Conservation (phyloP, 2,888 invertebrate genomes). For the Abscondita cerata region DNA sequence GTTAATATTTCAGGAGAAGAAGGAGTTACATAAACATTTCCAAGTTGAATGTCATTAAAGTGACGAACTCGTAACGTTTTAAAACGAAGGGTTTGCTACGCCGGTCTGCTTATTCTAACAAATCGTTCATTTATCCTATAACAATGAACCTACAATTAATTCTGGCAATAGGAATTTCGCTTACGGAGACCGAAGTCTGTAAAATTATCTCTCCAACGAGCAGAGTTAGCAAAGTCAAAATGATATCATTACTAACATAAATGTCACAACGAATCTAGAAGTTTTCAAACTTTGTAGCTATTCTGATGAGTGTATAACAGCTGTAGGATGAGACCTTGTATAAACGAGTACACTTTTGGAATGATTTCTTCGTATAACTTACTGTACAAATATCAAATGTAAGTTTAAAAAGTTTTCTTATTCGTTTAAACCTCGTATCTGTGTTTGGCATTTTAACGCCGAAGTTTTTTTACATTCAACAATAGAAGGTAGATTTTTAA, state of each 20-base stretch:
- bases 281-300: slow-evolving; percentile 51
- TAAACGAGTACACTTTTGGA: slow-evolving; percentile 46
- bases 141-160: slow-evolving; percentile 31
- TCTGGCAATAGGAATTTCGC: slow-evolving; percentile 32
- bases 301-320: slow-evolving; percentile 53
- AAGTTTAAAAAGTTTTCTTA: slow-evolving; percentile 23
- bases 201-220: slow-evolving; percentile 40
- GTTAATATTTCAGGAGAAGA: too few species aligned
- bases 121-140: slow-evolving; percentile 32
- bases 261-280: slow-evolving; percentile 49
- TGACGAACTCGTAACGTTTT: not conserved
- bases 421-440: slow-evolving; percentile 27
- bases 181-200: slow-evolving; percentile 34
- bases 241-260: slow-evolving; percentile 50
- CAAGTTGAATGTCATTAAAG: too few species aligned
- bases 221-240: slow-evolving; percentile 48
- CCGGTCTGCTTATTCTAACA: slow-evolving; percentile 16
- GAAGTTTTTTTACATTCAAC: slow-evolving; percentile 1
- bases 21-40: too few species aligned
- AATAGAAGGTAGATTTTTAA: slow-evolving; percentile 5
- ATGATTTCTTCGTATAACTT: slow-evolving; percentile 24
- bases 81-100: not conserved
- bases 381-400: slow-evolving; percentile 26
- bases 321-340: slow-evolving; percentile 52
- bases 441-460: slow-evolving; percentile 4